phyloP scores from a whole-genome alignment of 2,888 invertebrate genomes.

The Omphaloscelis lunosa region DNA sequence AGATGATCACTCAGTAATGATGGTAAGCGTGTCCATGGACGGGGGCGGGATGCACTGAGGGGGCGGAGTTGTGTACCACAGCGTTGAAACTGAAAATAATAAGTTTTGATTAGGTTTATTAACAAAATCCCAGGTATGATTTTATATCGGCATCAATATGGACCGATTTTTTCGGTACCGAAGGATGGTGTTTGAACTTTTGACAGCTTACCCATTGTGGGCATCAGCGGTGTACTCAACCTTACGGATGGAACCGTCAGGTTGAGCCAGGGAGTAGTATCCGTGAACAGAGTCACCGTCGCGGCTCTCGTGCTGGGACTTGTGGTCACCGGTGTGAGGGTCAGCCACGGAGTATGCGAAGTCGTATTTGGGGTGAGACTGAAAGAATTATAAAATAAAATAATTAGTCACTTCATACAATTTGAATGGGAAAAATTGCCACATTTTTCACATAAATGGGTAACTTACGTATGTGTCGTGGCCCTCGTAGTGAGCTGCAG shows the following conservation, averaged over 20 bases:
- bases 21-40: slow-evolving; percentile 74
- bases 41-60: slow-evolving; percentile 79
- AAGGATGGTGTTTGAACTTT: background rate
- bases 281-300: slow-evolving; percentile 91
- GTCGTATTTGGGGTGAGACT: slow-evolving; percentile 86
- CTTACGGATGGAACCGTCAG: slow-evolving; percentile 88
- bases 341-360: slow-evolving; percentile 90
- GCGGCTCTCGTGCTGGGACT: slow-evolving; percentile 89
- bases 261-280: slow-evolving; percentile 89
- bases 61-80: slow-evolving; percentile 85
- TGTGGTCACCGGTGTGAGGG: slow-evolving; percentile 91
- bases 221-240: slow-evolving; percentile 87
- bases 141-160: background rate
- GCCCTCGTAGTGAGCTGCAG: slow-evolving; percentile 70
- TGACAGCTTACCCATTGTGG: slow-evolving; percentile 68
- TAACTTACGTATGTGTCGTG: slow-evolving; percentile 68
- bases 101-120: background rate
- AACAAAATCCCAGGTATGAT: background rate
- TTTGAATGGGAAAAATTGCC: background rate
- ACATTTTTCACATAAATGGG: background rate
- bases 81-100: slow-evolving; percentile 83
- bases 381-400: slow-evolving; percentile 4
- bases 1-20: slow-evolving; percentile 67
- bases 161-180: background rate
- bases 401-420: background rate